Percentiles rank a stretch among this genome's conserved stretches.
Evolutionary conservation across 2,113 vertebrate genomes (phyloP).

Genomic region (Phoxinus phoxinus): DNA sequence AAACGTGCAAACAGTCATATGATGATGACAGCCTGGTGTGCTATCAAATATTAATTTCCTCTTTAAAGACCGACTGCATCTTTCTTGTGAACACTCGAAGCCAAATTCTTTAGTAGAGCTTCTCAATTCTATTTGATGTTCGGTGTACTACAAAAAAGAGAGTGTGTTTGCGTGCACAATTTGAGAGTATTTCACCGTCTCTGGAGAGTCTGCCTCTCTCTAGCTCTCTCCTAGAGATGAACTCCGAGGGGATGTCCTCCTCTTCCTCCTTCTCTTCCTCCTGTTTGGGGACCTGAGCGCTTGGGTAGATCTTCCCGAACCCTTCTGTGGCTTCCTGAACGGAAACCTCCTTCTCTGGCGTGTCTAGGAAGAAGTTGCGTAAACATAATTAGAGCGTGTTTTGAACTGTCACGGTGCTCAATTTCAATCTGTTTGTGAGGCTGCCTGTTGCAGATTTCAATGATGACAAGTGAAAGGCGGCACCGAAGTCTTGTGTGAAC

Average conservation of each 20-base stretch:
- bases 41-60: slow-evolving; percentile 37
- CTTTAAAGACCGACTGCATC: background rate
- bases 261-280: slow-evolving; percentile 82
- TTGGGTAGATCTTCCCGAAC: slow-evolving; percentile 95
- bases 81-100: background rate
- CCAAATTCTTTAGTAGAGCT: background rate
- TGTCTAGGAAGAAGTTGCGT: background rate
- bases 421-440: background rate
- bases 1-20: slow-evolving; percentile 1
- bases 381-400: slow-evolving; percentile 31
- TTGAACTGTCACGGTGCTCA: slow-evolving; percentile 11
- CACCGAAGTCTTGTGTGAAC: background rate
- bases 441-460: background rate
- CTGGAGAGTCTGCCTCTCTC: slow-evolving; percentile 88
- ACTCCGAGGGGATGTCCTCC: slow-evolving; percentile 84
- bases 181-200: slow-evolving; percentile 80
- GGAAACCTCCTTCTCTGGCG: slow-evolving; percentile 29
- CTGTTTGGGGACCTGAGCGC: slow-evolving; percentile 70
- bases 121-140: slow-evolving; percentile 33
- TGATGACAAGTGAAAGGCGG: background rate
- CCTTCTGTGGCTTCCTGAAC: slow-evolving; percentile 71
- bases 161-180: slow-evolving; percentile 8
- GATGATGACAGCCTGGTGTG: background rate
- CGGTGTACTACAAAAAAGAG: background rate
- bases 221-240: slow-evolving; percentile 91